Evolutionary conservation across 2,797 vertebrate genomes (phyloP).

Genomic region (Halcyon leucocephala): DNA sequence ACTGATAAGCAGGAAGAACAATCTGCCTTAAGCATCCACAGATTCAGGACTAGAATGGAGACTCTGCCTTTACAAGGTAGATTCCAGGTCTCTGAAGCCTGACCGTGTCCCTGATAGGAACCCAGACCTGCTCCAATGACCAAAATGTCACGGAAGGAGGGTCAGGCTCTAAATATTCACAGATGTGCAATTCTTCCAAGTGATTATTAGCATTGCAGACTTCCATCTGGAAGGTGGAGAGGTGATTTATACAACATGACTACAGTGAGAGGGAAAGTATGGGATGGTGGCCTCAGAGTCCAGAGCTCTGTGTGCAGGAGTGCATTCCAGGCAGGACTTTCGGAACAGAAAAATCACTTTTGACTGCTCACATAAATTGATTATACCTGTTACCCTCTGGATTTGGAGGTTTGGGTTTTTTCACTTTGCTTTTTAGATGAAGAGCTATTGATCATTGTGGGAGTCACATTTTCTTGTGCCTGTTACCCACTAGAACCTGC

Average conservation of each 20-base stretch:
- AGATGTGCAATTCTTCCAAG: neutral
- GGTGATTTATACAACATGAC: neutral
- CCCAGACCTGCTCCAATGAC: neutral
- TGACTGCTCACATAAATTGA: neutral
- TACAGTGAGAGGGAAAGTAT: neutral
- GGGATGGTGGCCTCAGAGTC: neutral
- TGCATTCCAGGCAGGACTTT: neutral
- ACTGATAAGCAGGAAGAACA: neutral
- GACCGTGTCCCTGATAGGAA: neutral
- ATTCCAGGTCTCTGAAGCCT: neutral
- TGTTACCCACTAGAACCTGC: neutral
- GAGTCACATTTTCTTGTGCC: neutral
- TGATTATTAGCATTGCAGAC: neutral
- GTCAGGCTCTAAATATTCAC: neutral
- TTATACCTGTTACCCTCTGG: neutral
- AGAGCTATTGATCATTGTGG: neutral
- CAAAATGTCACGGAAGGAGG: neutral
- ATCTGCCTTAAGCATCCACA: fast-evolving
- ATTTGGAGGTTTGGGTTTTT: neutral
- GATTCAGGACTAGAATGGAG: neutral
- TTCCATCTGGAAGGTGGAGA: neutral
- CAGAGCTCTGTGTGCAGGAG: neutral
- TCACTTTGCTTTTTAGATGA: neutral
- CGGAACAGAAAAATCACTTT: neutral
- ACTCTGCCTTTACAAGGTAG: neutral